Conservation (phyloP, 2,797 vertebrate species). For the Bufotes viridis region DNA sequence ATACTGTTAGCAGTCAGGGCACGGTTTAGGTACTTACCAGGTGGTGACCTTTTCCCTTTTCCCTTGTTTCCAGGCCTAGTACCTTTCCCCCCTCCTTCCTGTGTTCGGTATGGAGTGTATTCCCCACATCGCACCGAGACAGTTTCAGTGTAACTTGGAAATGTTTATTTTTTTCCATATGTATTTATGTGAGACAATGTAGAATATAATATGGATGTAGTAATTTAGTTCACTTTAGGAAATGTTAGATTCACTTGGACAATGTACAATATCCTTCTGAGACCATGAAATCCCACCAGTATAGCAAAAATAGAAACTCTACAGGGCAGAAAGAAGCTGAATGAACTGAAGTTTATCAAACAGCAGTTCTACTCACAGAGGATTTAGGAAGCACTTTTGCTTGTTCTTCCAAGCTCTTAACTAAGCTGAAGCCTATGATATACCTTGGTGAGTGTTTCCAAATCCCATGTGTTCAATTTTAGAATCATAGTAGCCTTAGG, state of each 20-base stretch:
- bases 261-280: slow-evolving; percentile 36
- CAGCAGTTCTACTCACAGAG: slow-evolving; percentile 24
- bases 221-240: not conserved
- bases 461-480: slow-evolving; percentile 60
- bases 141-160: not conserved
- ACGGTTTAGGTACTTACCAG: too few species aligned
- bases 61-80: too few species aligned
- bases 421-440: slow-evolving; percentile 4
- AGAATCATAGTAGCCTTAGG: slow-evolving; percentile 44
- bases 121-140: too few species aligned
- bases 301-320: not conserved
- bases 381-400: slow-evolving; percentile 44
- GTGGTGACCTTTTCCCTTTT: too few species aligned
- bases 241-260: slow-evolving; percentile 1
- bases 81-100: too few species aligned
- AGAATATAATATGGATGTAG: not conserved
- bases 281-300: slow-evolving; percentile 1
- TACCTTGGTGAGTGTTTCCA: slow-evolving; percentile 45
- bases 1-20: too few species aligned
- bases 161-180: not conserved
- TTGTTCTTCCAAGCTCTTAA: slow-evolving; percentile 5
- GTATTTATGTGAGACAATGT: not conserved
- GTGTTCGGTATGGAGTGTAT: too few species aligned
- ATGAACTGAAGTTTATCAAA: slow-evolving; percentile 1
- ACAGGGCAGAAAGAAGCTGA: slow-evolving; percentile 15